Evolutionary conservation across 1,140 invertebrate species (phyloP).

Genomic region (Muscidifurax raptorellus): DNA sequence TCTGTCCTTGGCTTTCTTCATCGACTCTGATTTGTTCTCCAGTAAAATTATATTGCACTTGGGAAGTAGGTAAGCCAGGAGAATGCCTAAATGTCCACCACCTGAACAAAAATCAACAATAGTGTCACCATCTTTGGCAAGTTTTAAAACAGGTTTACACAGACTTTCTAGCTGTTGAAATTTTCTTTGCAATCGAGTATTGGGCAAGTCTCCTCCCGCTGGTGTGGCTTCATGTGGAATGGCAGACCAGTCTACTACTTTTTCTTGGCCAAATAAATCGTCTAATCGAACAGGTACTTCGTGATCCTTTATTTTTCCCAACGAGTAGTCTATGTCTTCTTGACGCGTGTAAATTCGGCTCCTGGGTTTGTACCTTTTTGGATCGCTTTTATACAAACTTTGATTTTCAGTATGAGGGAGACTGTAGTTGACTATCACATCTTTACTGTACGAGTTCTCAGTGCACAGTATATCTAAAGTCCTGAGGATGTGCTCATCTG

Average conservation of each 20-base stretch:
- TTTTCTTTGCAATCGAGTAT: slow-evolving; percentile 85
- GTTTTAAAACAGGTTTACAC: slow-evolving; percentile 83
- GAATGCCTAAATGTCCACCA: slow-evolving; percentile 92
- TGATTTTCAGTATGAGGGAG: slow-evolving; percentile 68
- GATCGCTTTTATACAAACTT: slow-evolving; percentile 88
- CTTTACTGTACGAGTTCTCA: not conserved
- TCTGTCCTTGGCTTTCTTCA: slow-evolving; percentile 84
- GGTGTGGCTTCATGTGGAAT: slow-evolving; percentile 86
- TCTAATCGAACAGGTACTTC: slow-evolving; percentile 68
- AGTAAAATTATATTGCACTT: slow-evolving; percentile 86
- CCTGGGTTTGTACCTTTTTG: slow-evolving; percentile 84
- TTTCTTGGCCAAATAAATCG: slow-evolving; percentile 71
- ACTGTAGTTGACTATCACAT: slow-evolving; percentile 54
- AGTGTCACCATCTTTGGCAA: slow-evolving; percentile 76
- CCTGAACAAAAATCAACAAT: slow-evolving; percentile 98
- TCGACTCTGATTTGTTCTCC: slow-evolving; percentile 94
- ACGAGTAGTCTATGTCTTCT: slow-evolving; percentile 81
- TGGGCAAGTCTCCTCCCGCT: slow-evolving; percentile 86
- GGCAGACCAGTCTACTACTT: slow-evolving; percentile 78
- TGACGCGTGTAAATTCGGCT: slow-evolving; percentile 86
- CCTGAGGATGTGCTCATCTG: slow-evolving; percentile 65
- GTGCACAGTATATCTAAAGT: slow-evolving; percentile 61
- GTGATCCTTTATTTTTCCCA: slow-evolving; percentile 72
- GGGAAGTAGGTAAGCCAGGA: slow-evolving; percentile 88
- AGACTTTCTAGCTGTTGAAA: slow-evolving; percentile 93